Base-by-base conservation (phyloP, 1,140 invertebrate genomes). In the Brachionus koreanus region DNA sequence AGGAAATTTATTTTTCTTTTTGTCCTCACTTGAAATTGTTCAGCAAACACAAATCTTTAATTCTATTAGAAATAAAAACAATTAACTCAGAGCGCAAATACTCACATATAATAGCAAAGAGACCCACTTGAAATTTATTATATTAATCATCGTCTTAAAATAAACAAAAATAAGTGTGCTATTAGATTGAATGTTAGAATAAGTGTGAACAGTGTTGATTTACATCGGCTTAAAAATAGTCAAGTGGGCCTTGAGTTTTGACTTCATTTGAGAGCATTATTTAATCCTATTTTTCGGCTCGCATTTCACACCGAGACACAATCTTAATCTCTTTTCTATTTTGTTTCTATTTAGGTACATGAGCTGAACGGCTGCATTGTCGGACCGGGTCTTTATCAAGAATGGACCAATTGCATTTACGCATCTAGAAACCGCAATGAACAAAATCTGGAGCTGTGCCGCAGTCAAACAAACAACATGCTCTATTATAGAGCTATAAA, bases 351-450 rank as follows among this genome's bases (percentile, higher is more conserved):
- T 0, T 19, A 82, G 79, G 57, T 82, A 25, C 79, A 69, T 42
- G 79, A 65, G 35, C 35, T 43, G 43, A 82, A 82, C 37, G 57
- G 57, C 35, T 65, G 57, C 19, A 65, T 82, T 10, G 57, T 82
- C 16, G 82, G 82, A 49, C 82, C 82, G 10, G 82, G 82, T 6
- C 37, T 83, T 4, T 83, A 84, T 42, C 83, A 83, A 77, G 83
- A 85, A 23, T 92, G 91, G 91, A 82, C 91, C 5, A 89, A 87
- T 82, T 84, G 88, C 25, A 85, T 92, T 4, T 86, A 89, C 3
- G 84, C 93, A 5, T 91, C 93, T 0, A 90, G 90, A 43, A 92
- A 93, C 86, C 91, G 92, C 82, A 91, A 92, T 84, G 91, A 91
- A 83, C 91, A 91, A 83, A 93, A 93, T 85, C 87, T 92, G 5